A percentile compares a stretch with the other conserved stretches of the same genome.
Conservation (phyloP, 2,888 invertebrate genomes). For the Autographa gamma region DNA sequence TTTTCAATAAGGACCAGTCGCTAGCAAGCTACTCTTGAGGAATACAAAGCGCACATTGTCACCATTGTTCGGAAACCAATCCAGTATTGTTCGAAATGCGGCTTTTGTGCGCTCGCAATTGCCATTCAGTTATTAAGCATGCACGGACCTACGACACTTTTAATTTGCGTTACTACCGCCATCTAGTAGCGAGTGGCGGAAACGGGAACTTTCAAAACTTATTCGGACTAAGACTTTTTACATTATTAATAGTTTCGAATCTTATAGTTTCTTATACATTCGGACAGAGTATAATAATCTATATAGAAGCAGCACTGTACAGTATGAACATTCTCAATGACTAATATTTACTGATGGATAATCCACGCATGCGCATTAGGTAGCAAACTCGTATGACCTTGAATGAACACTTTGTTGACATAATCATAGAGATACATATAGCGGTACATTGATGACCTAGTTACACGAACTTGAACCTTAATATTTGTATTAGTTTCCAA, state of each 20-base stretch:
- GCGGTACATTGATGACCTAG: not conserved
- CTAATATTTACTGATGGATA: no score
- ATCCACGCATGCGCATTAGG: not conserved
- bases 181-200: not conserved
- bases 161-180: not conserved
- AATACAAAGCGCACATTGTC: not conserved
- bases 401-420: not conserved
- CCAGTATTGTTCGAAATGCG: not conserved
- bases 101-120: not conserved
- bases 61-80: not conserved
- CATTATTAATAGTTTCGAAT: not conserved
- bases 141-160: not conserved
- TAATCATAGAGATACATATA: not conserved
- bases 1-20: not conserved
- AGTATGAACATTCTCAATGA: no score
- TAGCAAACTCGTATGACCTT: not conserved
- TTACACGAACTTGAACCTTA: not conserved
- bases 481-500: not conserved
- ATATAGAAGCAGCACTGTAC: no score
- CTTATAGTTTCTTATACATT: not conserved
- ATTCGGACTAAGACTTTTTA: not conserved
- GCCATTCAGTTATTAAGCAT: not conserved
- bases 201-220: not conserved
- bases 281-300: not conserved
- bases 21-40: not conserved